Percentiles rank a stretch among this genome's conserved stretches.
These are phyloP conservation scores for Atrina japonica DNA, from an alignment of 2,888 invertebrate species.

Conservation along the genomic window DNA sequence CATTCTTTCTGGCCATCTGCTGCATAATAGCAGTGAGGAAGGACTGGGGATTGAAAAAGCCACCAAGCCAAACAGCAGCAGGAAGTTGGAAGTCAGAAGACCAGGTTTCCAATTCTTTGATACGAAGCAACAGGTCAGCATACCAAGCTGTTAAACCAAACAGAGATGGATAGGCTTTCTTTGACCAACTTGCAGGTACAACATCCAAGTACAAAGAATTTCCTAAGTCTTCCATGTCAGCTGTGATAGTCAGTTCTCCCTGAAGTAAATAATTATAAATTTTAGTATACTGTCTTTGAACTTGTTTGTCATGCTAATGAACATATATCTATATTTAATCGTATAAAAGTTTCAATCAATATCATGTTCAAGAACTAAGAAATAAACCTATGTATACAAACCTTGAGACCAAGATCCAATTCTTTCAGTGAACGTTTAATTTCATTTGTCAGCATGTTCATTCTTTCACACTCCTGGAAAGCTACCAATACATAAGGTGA, in stretches of 20 bases:
- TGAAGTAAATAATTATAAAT: constrained; percentile 69
- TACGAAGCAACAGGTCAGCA: constrained; percentile 91
- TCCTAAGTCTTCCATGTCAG: constrained; percentile 97
- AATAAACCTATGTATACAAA: constrained; percentile 68
- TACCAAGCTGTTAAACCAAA: constrained; percentile 95
- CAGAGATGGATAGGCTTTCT: constrained; percentile 94
- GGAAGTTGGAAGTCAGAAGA: constrained; percentile 94
- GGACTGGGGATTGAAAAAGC: constrained; percentile 99
- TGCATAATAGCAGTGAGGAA: constrained; percentile 98
- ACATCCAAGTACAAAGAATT: constrained; percentile 93
- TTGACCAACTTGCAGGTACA: constrained; percentile 93
- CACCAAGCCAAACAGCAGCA: constrained; percentile 95
- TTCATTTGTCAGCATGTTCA: constrained; percentile 95
- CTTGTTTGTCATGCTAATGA: no score
- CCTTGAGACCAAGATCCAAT: constrained; percentile 95
- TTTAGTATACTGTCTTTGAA: no score
- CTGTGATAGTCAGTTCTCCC: constrained; percentile 97
- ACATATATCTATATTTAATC: no score
- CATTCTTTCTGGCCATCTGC: constrained; percentile 94
- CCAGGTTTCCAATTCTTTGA: constrained; percentile 92
- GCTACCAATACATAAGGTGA: constrained; percentile 96
- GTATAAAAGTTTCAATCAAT: no score
- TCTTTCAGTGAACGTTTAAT: constrained; percentile 94
- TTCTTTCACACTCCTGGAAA: constrained; percentile 94
- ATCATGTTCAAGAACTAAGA: not conserved